phyloP scores from a whole-genome alignment of 2,113 vertebrate genomes.

The Melospiza melodia region DNA sequence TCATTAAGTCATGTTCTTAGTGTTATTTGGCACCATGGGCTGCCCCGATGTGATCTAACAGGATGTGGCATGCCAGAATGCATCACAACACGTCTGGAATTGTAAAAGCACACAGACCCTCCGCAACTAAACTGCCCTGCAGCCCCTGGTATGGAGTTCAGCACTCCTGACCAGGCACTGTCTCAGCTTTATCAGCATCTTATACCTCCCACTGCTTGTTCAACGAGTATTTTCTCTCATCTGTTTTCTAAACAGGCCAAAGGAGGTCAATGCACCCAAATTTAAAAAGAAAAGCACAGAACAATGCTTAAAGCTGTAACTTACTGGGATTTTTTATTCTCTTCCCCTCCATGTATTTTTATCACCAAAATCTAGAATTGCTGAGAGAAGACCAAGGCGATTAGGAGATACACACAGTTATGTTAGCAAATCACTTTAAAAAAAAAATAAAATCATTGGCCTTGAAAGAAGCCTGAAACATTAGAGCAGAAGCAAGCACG shows the following conservation, averaged over 20 bases:
- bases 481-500: neutral
- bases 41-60: conserved; percentile 13
- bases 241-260: neutral
- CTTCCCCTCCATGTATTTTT: neutral
- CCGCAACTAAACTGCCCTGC: neutral
- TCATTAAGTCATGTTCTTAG: conserved; percentile 37
- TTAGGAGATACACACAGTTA: neutral
- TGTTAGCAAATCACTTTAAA: neutral
- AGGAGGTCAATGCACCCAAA: neutral
- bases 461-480: conserved; percentile 1
- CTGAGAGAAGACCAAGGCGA: neutral
- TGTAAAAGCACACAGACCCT: neutral
- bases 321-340: neutral
- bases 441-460: neutral
- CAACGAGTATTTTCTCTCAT: neutral
- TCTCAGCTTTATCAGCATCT: neutral
- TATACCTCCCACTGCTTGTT: neutral
- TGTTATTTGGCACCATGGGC: neutral
- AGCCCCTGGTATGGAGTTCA: neutral
- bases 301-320: neutral
- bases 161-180: neutral
- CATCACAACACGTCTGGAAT: neutral
- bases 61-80: conserved; percentile 34
- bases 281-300: conserved; percentile 23
- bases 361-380: neutral